Base-by-base conservation (phyloP, 2,888 invertebrate genomes). In the Melanargia galathea region DNA sequence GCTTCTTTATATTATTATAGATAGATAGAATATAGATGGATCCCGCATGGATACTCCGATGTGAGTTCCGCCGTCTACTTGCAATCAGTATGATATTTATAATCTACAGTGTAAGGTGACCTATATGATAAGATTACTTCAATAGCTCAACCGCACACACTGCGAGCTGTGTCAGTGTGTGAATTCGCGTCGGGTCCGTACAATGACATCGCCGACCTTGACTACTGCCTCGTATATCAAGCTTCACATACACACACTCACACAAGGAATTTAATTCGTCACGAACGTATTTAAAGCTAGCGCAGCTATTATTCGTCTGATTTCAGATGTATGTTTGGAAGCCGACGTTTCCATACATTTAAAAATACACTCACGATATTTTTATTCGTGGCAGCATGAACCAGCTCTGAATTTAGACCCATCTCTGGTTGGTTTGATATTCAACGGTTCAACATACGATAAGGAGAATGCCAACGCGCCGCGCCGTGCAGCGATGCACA, bases 191-290 rank as follows among this genome's bases (percentile, higher is more conserved):
- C 80, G 77, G 77, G 81, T 81, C 81, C 81, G 90, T 91, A 90
- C 91, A 91, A 90, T 90, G 91, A 91, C 91, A 84, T 84, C 84
- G 83, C 79, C 88, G 90, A 91, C 91, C 91, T 91, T 91, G 90
- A 88, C 86, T 87, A 84, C 79, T 83, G 83, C 84, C 83, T 83
- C 83, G 80, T 83, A 86, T 86, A 86, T 82, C 83, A 82, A 68
- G 69, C 72, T 57, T 62, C 70, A 67, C 68, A 69, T 70, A 74
- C 69, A 72, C 67, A 72, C 79, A 75, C 76, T 75, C 75, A 76
- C 70, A 70, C 69, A 35, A 20, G 81, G 81, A 86, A 87, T 84
- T 83, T 84, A 75, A 43, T 82, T 79, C 81, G 83, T 82, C 83
- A 84, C 74, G 75, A 72, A 73, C 74, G 75, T 79, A 82, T 83